These are phyloP conservation scores for Ophion costatus DNA, from an alignment of 2,888 invertebrate species.

Conservation along the genomic window DNA sequence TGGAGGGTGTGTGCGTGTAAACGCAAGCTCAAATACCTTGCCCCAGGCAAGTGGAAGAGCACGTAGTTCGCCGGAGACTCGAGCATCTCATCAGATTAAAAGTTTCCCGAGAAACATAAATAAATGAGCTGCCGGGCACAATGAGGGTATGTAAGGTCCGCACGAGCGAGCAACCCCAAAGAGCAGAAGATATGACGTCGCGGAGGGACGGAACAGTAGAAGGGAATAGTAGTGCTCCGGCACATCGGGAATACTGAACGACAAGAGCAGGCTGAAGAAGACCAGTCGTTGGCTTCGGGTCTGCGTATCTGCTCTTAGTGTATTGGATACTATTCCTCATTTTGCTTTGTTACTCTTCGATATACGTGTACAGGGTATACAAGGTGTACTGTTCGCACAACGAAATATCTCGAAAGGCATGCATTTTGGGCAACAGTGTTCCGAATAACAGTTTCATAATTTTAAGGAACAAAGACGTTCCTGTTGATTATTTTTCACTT, in stretches of 20 bases:
- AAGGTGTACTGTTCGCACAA: neutral
- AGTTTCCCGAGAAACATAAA: constrained; percentile 77
- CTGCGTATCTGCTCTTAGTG: constrained; percentile 81
- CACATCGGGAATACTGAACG: constrained; percentile 67
- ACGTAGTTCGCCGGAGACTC: constrained; percentile 44
- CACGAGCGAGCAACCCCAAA: constrained; percentile 55
- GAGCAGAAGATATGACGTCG: constrained; percentile 63
- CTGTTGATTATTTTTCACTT: no score
- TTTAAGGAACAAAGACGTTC: no score
- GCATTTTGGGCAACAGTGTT: neutral
- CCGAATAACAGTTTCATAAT: no score
- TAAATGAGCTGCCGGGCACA: constrained; percentile 74
- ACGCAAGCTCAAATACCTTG: constrained; percentile 54
- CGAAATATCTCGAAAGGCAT: neutral
- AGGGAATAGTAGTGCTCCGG: constrained; percentile 38
- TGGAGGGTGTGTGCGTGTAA: neutral
- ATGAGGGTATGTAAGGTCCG: constrained; percentile 63
- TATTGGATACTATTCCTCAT: constrained; percentile 76
- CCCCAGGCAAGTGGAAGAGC: constrained; percentile 53
- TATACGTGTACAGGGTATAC: neutral
- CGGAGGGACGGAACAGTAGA: constrained; percentile 59
- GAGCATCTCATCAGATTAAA: constrained; percentile 80
- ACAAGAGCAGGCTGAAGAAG: constrained; percentile 66
- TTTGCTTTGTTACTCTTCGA: constrained; percentile 39
- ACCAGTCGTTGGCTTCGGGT: constrained; percentile 75